Conservation (phyloP, 2,888 invertebrate species). For the Brenthis hecate region DNA sequence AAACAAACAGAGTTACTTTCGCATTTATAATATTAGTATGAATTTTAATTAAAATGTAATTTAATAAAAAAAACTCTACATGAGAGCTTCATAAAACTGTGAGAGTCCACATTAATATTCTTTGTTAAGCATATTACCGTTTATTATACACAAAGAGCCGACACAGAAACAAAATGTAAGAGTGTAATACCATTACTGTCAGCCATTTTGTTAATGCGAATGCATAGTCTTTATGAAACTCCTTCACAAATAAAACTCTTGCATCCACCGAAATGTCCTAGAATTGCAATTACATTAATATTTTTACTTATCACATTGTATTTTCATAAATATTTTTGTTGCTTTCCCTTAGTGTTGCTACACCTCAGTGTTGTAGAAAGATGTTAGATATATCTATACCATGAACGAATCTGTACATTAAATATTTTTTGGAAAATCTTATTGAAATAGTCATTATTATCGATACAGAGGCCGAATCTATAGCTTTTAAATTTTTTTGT, state of each 20-base stretch:
- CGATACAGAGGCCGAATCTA: too few species aligned
- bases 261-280: neutral
- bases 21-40: too few species aligned
- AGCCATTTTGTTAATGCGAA: constrained; percentile 60
- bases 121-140: constrained; percentile 21
- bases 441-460: too few species aligned
- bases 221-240: constrained; percentile 43
- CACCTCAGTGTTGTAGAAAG: too few species aligned
- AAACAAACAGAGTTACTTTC: too few species aligned
- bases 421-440: too few species aligned
- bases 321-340: too few species aligned
- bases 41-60: too few species aligned
- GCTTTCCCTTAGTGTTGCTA: too few species aligned
- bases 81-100: neutral
- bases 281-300: neutral
- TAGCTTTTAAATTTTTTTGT: too few species aligned
- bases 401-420: too few species aligned
- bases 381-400: too few species aligned
- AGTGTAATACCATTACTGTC: constrained; percentile 51
- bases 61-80: neutral
- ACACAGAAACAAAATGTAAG: constrained; percentile 42
- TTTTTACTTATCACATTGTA: neutral
- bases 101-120: constrained; percentile 21
- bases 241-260: constrained; percentile 16
- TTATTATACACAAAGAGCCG: constrained; percentile 22